phyloP scores from a whole-genome alignment of 2,113 vertebrate genomes.

The Amblyopsis rosae region DNA sequence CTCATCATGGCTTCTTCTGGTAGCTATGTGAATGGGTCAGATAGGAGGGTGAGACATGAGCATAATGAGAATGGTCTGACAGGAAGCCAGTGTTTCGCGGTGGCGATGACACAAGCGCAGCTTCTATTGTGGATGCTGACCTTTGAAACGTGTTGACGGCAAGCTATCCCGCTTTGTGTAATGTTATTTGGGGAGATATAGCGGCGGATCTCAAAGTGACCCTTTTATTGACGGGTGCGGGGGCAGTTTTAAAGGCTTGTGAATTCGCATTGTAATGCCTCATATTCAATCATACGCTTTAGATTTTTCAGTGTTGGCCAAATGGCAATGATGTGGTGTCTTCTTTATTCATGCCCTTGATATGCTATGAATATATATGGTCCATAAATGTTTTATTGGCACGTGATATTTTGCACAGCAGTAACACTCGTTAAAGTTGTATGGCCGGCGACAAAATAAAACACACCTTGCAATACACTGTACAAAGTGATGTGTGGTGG shows the following conservation, averaged over 20 bases:
- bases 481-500: background rate
- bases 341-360: background rate
- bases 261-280: background rate
- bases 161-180: constrained; percentile 10
- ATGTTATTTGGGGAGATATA: constrained; percentile 12
- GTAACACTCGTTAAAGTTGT: background rate
- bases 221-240: background rate
- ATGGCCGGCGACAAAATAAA: background rate
- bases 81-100: constrained; percentile 18
- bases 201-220: background rate
- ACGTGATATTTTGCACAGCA: background rate
- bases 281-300: background rate
- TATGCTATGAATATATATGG: background rate
- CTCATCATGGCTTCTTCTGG: constrained; percentile 38
- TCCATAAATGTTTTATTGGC: background rate
- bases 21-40: constrained; percentile 65
- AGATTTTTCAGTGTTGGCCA: background rate
- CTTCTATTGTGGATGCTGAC: constrained; percentile 5
- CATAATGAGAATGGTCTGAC: constrained; percentile 45
- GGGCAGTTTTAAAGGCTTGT: constrained; percentile 5
- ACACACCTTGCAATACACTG: background rate
- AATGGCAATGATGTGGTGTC: background rate
- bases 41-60: constrained; percentile 67
- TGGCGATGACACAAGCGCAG: background rate
- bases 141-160: constrained; percentile 9